A percentile compares a stretch with the other conserved stretches of the same genome.
Evolutionary conservation across 1,140 invertebrate genomes (phyloP).

Genomic region (Drosophila serrata): DNA sequence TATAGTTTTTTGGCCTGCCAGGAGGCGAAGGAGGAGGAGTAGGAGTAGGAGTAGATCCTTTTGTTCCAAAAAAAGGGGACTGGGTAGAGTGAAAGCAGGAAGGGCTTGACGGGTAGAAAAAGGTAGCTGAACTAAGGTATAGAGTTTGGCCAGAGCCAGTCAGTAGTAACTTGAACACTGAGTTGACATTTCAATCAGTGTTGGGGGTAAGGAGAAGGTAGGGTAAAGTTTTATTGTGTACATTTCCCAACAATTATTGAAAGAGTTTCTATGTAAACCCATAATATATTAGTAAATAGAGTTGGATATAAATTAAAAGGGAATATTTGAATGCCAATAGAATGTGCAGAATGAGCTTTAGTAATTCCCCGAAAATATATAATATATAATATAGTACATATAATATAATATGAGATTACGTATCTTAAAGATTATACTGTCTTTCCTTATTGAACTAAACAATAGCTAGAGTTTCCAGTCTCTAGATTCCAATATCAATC

Average conservation of each 20-base stretch:
- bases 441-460: background rate
- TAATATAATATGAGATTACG: too few relatives aligned
- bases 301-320: background rate
- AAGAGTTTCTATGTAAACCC: background rate
- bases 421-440: background rate
- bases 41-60: background rate
- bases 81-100: background rate
- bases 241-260: background rate
- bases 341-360: too few relatives aligned
- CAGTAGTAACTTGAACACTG: slow-evolving; percentile 5
- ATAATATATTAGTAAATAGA: background rate
- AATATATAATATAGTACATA: too few relatives aligned
- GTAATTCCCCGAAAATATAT: too few relatives aligned
- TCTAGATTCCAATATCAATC: background rate
- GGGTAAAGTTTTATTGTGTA: slow-evolving; percentile 6
- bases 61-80: background rate
- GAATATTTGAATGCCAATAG: background rate
- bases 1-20: slow-evolving; percentile 19
- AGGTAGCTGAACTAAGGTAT: background rate
- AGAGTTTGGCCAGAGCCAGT: slow-evolving; percentile 3
- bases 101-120: background rate
- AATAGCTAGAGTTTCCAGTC: background rate
- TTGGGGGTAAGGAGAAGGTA: background rate
- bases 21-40: background rate
- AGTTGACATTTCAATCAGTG: slow-evolving; percentile 35